Base-by-base conservation (phyloP, 2,797 vertebrate species). In the Cephalopachus bancanus region DNA sequence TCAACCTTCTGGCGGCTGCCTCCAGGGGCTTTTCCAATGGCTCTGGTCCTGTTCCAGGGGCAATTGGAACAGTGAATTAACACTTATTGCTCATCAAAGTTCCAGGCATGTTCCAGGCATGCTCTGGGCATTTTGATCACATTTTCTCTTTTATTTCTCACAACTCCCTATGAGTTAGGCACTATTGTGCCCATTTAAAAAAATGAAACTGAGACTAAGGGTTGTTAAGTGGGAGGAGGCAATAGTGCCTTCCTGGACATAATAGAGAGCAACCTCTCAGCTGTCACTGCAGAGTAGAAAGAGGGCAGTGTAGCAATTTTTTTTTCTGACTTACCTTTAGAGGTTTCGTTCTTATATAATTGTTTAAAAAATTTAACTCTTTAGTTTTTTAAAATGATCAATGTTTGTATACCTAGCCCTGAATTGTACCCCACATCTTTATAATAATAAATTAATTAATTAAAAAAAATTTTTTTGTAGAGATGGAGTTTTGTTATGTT, bases 201-300 rank as follows among this genome's bases (percentile, higher is more conserved):
- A 79, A 62, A 11, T 1, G 5, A 49, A 84, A 72, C 49, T 33
- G 62, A 67, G 28, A 26, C 71, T 53, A 22, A 19, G 30, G 22
- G 19, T 4, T 81, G 55, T 86, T 44, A 1, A 44, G 10, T 14
- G 28, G 30, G 59, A 30, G 30, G 89, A 44, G n/a, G 20, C 14
- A 3, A 17, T 5, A 17, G 33, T 44, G 14, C 33, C 72, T 85
- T 51, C 15, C 37, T 2, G 30, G 71, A 75, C 24, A 2, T 6
- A 24, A 2, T 0, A 49, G 71, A 26, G 11, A 62, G 11, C 57
- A 14, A 14, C 0, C 37, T 37, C 49, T 9, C n/a, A 1, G 1
- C 37, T 59, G 28, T 12, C 55, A 4, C 19, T 65, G 28, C 5
- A 9, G n/a, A 87, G 53, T 11, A 2, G 11, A 62, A 49, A 76